Evolutionary conservation across 2,797 vertebrate species (phyloP).

Genomic region (Eidolon dupreanum): DNA sequence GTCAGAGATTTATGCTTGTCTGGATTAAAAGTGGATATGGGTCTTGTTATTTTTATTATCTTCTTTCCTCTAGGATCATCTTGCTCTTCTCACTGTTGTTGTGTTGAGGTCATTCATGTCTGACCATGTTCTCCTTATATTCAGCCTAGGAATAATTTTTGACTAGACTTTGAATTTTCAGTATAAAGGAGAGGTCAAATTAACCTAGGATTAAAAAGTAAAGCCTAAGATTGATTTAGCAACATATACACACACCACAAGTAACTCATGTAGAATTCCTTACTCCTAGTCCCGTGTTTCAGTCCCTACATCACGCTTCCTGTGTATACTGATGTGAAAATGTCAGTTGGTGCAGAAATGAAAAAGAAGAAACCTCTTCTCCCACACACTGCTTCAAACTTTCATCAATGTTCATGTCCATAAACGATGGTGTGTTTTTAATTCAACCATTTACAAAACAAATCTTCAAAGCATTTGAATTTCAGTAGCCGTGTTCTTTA

Average conservation of each 20-base stretch:
- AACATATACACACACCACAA: neutral
- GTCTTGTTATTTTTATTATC: neutral
- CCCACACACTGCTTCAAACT: neutral
- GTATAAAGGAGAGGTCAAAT: neutral
- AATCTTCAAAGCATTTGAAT: neutral
- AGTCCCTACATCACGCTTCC: neutral
- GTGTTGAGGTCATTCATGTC: neutral
- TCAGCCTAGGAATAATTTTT: neutral
- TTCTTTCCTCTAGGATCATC: neutral
- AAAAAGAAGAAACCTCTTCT: constrained; percentile 55
- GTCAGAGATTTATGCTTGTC: constrained; percentile 28
- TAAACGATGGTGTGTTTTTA: neutral
- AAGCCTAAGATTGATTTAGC: neutral
- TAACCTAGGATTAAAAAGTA: neutral
- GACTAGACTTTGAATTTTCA: neutral
- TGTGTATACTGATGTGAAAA: neutral
- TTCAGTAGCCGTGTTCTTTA: constrained; percentile 7
- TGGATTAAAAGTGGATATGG: neutral
- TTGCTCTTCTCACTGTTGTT: neutral
- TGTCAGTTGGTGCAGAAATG: constrained; percentile 16
- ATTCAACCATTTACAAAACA: neutral
- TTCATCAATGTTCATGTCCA: neutral
- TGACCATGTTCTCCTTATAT: neutral
- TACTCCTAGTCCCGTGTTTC: neutral
- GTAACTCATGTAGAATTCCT: neutral